Evolutionary conservation across 2,113 vertebrate species (phyloP), one percentile per base, ranked within the genome.

Genomic region (Helogale parvula): DNA sequence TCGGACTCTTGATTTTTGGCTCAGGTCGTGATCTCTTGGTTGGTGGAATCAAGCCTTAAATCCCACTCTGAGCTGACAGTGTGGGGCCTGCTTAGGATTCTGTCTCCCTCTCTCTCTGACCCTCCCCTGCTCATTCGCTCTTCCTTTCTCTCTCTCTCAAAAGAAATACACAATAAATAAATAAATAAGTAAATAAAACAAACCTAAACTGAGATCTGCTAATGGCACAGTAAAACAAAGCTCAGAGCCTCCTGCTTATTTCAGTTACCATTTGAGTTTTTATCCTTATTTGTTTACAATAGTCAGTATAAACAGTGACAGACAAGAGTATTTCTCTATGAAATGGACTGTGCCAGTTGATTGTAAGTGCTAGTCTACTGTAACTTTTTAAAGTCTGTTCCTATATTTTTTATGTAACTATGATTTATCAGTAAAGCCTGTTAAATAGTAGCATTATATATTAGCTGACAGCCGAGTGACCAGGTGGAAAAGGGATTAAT

Each of bases 161-260:
- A 60, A 60, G 7, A 60, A 60, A 60, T 60, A 60, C 52, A 54
- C 17, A 60, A 60, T 21, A 60, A 60, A 60, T 60, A 60, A 60
- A 60, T 21, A 54, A 54, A 54, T 54, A 54, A 54, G 5, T 54
- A 54, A 60, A 57, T 57, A 57, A 88, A 8, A n/a, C n/a, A n/a
- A n/a, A n/a, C n/a, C n/a, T 96, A 90, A 96, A 93, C 31, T 86
- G 57, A 94, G 63, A 85, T 93, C 66, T 85, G 41, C 0, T 72
- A 88, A 82, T 25, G n/a, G 72, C 16, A 66, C 71, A 68, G 11
- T 47, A 11, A 7, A 88, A 76, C 19, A 80, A 86, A 93, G 83
- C 29, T 82, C 92, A 77, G 29, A 50, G n/a, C 12, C 57, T 92
- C 84, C 47, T 45, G 31, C 66, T 84, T 81, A 35, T 0, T 54